A percentile compares a stretch with the other conserved stretches of the same genome.
Evolutionary conservation across 2,113 vertebrate genomes (phyloP).

Genomic region (Glaucomys volans): DNA sequence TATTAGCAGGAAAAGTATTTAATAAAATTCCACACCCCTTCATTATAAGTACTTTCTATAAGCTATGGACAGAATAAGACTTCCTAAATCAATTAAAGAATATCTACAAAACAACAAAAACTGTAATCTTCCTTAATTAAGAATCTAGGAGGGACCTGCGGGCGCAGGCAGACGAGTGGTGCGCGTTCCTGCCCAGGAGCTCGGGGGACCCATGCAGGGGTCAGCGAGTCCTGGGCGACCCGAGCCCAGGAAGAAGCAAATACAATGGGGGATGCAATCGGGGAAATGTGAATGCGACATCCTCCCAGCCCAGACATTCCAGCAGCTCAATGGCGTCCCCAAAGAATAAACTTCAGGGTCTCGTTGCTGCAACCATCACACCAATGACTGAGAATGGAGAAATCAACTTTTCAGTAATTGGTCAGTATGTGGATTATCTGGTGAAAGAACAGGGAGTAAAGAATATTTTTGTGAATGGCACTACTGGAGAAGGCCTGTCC

Average conservation of each 20-base stretch:
- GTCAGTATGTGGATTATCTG: slow-evolving; percentile 94
- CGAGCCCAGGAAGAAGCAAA: background rate
- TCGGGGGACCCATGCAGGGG: background rate
- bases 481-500: too few relatives aligned
- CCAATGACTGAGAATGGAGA: slow-evolving; percentile 93
- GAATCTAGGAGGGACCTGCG: background rate
- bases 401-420: slow-evolving; percentile 91
- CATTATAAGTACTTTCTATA: too few relatives aligned
- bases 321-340: slow-evolving; percentile 79
- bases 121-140: too few relatives aligned
- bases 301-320: background rate
- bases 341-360: slow-evolving; percentile 88
- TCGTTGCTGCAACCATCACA: slow-evolving; percentile 95
- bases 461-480: slow-evolving; percentile 94
- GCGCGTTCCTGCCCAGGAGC: too few relatives aligned
- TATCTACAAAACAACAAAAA: too few relatives aligned
- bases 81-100: too few relatives aligned
- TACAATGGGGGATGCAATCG: background rate
- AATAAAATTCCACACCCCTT: too few relatives aligned
- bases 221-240: background rate
- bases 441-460: slow-evolving; percentile 90
- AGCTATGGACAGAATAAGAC: too few relatives aligned
- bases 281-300: background rate
- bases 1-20: too few relatives aligned
- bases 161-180: background rate